These are phyloP conservation scores for Opisthocomus hoazin DNA, from an alignment of 2,113 vertebrate species.

Conservation along the genomic window DNA sequence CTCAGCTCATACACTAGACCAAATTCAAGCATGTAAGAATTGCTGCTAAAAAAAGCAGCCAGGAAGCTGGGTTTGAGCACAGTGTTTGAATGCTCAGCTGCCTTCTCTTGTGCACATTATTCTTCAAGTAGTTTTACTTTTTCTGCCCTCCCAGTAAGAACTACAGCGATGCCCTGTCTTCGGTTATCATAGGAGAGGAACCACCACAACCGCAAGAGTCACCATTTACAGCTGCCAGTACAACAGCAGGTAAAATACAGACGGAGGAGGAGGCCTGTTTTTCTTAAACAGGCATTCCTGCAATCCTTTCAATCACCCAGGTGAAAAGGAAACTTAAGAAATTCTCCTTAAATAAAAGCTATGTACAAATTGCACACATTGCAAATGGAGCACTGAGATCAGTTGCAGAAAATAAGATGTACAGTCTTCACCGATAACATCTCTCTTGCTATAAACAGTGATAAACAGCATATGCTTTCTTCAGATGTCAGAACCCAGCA, in stretches of 20 bases:
- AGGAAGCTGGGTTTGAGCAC: not conserved
- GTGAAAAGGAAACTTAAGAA: constrained; percentile 59
- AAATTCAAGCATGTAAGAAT: not conserved
- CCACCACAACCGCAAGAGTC: not conserved
- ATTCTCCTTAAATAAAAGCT: constrained; percentile 71
- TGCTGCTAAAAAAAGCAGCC: constrained; percentile 16
- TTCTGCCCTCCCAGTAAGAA: constrained; percentile 2
- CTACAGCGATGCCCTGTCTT: constrained; percentile 15
- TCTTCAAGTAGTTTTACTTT: constrained; percentile 64
- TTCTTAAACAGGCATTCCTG: constrained; percentile 20
- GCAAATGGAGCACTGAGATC: constrained; percentile 68
- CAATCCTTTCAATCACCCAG: not conserved
- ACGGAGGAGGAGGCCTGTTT: not conserved
- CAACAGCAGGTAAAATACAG: constrained; percentile 27
- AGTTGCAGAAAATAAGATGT: constrained; percentile 65
- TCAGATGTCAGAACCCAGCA: constrained; percentile 55
- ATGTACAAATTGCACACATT: constrained; percentile 78
- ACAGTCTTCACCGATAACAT: constrained; percentile 48
- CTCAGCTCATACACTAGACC: not conserved
- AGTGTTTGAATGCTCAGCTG: constrained; percentile 8
- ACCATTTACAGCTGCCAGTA: constrained; percentile 53
- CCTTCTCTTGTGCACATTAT: constrained; percentile 9
- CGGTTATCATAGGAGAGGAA: constrained; percentile 29
- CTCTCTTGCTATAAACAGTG: constrained; percentile 55
- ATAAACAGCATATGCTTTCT: constrained; percentile 47